phyloP scores from a whole-genome alignment of 2,113 vertebrate species.

The Anhinga anhinga region DNA sequence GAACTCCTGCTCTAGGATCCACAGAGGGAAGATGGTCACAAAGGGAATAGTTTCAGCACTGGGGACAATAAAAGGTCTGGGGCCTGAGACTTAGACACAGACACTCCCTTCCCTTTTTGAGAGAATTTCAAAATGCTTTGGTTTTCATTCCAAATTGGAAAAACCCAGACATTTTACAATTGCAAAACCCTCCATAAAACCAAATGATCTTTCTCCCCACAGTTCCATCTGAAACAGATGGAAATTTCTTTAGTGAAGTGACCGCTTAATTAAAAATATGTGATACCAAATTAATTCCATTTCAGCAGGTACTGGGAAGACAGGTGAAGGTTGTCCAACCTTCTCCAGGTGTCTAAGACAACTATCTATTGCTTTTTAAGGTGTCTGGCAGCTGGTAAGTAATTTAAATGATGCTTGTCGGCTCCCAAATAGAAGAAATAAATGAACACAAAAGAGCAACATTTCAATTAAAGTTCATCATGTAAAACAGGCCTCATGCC shows the following conservation, averaged over 20 bases:
- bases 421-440: slow-evolving; percentile 55
- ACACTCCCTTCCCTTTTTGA: not conserved
- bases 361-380: slow-evolving; percentile 1
- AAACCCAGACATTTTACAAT: not conserved
- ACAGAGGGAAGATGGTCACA: not conserved
- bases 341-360: slow-evolving; percentile 25
- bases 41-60: not conserved
- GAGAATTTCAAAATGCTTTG: slow-evolving; percentile 44
- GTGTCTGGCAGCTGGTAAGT: slow-evolving; percentile 29
- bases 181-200: slow-evolving; percentile 47
- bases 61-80: not conserved
- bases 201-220: not conserved
- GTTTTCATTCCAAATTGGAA: slow-evolving; percentile 16
- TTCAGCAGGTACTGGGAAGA: slow-evolving; percentile 18
- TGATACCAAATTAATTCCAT: slow-evolving; percentile 12
- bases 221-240: slow-evolving; percentile 47
- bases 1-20: not conserved
- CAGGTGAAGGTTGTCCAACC: not conserved
- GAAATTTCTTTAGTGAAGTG: slow-evolving; percentile 31
- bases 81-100: not conserved
- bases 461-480: slow-evolving; percentile 75
- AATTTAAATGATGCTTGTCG: slow-evolving; percentile 22
- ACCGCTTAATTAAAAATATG: slow-evolving; percentile 36
- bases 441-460: slow-evolving; percentile 59
- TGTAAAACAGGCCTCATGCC: slow-evolving; percentile 60